phyloP scores from a whole-genome alignment of 2,113 vertebrate species.

The Epinephelus fuscoguttatus region DNA sequence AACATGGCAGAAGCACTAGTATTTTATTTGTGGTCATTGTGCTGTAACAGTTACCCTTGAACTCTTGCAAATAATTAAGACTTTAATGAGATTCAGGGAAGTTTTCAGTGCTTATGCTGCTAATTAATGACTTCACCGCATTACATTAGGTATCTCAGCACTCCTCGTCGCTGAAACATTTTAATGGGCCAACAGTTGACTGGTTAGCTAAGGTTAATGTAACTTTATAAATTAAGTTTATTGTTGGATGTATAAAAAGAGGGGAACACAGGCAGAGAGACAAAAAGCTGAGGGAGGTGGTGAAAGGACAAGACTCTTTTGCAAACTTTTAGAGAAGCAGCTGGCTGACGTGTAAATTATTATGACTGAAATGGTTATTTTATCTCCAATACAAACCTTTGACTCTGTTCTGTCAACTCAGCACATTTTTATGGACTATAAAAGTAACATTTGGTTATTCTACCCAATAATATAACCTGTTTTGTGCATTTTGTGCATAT shows the following conservation, averaged over 20 bases:
- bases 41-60: slow-evolving; percentile 15
- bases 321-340: neutral
- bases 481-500: neutral
- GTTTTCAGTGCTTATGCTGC: neutral
- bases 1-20: neutral
- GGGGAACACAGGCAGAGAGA: neutral
- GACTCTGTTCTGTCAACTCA: neutral
- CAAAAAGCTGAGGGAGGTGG: neutral
- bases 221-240: neutral
- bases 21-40: slow-evolving; percentile 2
- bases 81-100: neutral
- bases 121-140: neutral
- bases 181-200: neutral
- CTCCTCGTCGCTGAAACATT: neutral
- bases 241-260: neutral
- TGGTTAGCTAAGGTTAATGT: neutral
- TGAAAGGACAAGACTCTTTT: neutral
- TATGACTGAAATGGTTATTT: neutral
- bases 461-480: neutral
- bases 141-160: neutral
- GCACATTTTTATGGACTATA: neutral
- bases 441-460: neutral
- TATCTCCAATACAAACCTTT: neutral
- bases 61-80: neutral
- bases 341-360: neutral